Conservation (phyloP, 1,140 invertebrate genomes). For the Belonocnema kinseyi region DNA sequence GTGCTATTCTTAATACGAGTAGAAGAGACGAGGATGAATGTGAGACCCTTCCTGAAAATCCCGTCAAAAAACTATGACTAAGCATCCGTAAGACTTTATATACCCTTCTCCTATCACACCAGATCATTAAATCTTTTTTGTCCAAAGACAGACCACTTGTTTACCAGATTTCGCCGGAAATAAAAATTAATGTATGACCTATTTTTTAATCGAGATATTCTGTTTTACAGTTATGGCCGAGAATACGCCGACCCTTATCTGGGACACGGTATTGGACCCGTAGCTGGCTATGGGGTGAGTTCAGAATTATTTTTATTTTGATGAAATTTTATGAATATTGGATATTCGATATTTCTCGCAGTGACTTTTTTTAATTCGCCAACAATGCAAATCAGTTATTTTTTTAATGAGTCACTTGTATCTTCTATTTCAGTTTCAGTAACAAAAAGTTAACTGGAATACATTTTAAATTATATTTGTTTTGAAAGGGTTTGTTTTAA, state of each 20-base stretch:
- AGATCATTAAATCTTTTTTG: neutral
- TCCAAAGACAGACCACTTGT: neutral
- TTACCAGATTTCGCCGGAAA: neutral
- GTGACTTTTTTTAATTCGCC: too few species aligned
- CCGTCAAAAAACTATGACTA: slow-evolving; percentile 35
- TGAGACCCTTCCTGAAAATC: slow-evolving; percentile 44
- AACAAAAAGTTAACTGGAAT: too few species aligned
- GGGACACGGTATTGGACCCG: slow-evolving; percentile 96
- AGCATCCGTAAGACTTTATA: slow-evolving; percentile 42
- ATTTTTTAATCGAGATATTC: neutral
- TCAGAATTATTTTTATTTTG: slow-evolving; percentile 17
- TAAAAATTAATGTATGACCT: neutral
- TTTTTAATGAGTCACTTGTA: too few species aligned
- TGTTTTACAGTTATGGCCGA: slow-evolving; percentile 86
- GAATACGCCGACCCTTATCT: slow-evolving; percentile 96
- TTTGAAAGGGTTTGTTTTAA: too few species aligned
- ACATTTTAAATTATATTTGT: too few species aligned
- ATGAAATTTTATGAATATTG: too few species aligned
- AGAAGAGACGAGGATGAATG: slow-evolving; percentile 59
- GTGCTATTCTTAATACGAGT: slow-evolving; percentile 61
- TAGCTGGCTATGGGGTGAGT: slow-evolving; percentile 96
- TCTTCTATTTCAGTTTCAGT: too few species aligned
- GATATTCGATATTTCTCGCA: too few species aligned
- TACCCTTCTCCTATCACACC: slow-evolving; percentile 38
- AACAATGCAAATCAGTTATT: too few species aligned